Conservation (phyloP, 1,140 invertebrate species). For the Habropoda laboriosa region DNA sequence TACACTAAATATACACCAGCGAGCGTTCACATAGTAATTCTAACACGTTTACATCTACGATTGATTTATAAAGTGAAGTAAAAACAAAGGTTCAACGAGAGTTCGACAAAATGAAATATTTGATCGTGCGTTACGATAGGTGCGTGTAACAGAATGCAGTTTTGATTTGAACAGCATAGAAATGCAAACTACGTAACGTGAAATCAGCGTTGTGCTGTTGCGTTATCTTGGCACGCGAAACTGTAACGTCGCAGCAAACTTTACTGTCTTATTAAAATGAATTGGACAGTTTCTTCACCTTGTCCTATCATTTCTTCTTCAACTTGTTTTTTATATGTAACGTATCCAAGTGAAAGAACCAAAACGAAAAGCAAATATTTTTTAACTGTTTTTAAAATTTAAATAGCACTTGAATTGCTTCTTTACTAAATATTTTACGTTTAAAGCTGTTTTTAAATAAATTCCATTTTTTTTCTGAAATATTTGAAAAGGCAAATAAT, state of each 20-base stretch:
- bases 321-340: background rate
- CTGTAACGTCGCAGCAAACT: background rate
- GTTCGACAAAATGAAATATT: background rate
- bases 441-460: no score
- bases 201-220: slow-evolving; percentile 23
- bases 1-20: no score
- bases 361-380: background rate
- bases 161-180: slow-evolving; percentile 13
- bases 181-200: slow-evolving; percentile 1
- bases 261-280: slow-evolving; percentile 9
- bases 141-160: background rate
- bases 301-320: background rate
- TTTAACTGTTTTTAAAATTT: background rate
- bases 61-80: no score
- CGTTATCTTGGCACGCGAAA: slow-evolving; percentile 13
- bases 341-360: no score
- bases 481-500: no score
- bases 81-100: no score
- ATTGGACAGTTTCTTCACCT: background rate
- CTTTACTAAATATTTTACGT: background rate
- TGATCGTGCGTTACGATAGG: background rate
- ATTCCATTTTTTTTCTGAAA: no score
- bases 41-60: no score
- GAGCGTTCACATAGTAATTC: no score
- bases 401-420: no score